Percentiles rank a stretch among this genome's conserved stretches.
These are phyloP conservation scores for Lagocephalus sceleratus DNA, from an alignment of 2,797 vertebrate species.

Conservation along the genomic window DNA sequence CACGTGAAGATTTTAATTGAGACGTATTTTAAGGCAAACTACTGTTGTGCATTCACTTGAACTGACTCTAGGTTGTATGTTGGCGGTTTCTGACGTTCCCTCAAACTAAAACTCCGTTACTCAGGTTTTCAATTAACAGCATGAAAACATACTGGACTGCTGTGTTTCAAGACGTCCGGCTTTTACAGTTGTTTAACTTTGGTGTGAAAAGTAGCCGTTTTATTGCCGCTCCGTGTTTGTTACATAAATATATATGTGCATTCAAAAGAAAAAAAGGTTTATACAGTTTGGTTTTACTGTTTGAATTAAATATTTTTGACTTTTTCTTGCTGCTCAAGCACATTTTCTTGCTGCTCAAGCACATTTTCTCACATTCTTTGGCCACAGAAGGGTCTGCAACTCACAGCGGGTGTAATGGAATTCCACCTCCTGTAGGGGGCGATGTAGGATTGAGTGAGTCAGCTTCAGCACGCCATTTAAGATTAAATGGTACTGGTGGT, in stretches of 20 bases:
- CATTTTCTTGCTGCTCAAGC: no score
- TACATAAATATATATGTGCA: slow-evolving; percentile 8
- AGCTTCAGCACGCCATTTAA: no score
- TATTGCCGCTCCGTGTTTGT: slow-evolving; percentile 18
- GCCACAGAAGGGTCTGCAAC: no score
- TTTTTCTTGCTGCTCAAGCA: slow-evolving; percentile 3
- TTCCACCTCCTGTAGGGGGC: background rate
- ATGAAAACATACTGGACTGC: no score
- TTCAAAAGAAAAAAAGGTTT: slow-evolving; percentile 32
- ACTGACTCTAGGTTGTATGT: no score
- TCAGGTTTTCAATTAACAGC: no score
- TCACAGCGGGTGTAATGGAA: background rate
- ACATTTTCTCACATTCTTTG: background rate
- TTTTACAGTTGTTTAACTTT: no score
- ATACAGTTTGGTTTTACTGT: slow-evolving; percentile 28
- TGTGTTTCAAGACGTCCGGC: no score
- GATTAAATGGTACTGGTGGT: no score
- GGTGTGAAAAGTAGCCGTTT: slow-evolving; percentile 16
- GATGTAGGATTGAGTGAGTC: background rate
- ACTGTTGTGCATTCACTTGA: background rate
- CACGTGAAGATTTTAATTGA: slow-evolving; percentile 16
- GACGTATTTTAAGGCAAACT: slow-evolving; percentile 3
- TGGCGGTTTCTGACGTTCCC: no score
- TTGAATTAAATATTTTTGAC: slow-evolving; percentile 50
- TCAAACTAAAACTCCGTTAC: no score